Evolutionary conservation across 2,888 invertebrate species (phyloP), one percentile per base, ranked within the genome.

Genomic region (Lycocerus yunnanus): DNA sequence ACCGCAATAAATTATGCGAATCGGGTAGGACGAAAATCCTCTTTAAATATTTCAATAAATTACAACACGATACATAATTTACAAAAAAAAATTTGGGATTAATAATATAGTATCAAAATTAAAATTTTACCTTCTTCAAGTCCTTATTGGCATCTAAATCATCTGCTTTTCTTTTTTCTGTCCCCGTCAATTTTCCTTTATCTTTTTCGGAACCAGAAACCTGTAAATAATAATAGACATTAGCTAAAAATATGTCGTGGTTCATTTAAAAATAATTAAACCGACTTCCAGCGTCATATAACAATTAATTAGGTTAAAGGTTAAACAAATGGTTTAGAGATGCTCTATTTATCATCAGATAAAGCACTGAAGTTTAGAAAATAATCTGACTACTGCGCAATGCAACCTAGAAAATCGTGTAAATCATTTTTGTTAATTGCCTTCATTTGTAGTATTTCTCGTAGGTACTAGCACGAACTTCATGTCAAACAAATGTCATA

Each of bases 81-180:
- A 43, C 43, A n/a, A 43, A 43, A n/a, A 43, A 43, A 27, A 43
- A 43, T 43, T 43, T 43, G n/a, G 43, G n/a, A n/a, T 13, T 27
- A 27, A 27, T n/a, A n/a, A 27, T 13, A 3, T 27, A 27, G 5
- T 13, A 27, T 24, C 21, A 13, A 27, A 27, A 27, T 43, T 43
- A n/a, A 43, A 43, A n/a, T n/a, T n/a, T 86, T 88, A 95, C 95
- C 93, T 95, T 95, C 89, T 95, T 95, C 83, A 95, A 90, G 87
- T 95, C 95, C 86, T 95, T 95, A 85, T 93, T 93, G 80, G 93
- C 92, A 79, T 95, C 95, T 2, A 91, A 91, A 82, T 95, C 95
- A 83, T 95, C 95, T 13, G 94, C 93, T 89, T 95, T 95, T 82
- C 95, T 89, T 85, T 95, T 95, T 85, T 95, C 95, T 69, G 93